A percentile compares a stretch with the other conserved stretches of the same genome.
These are phyloP conservation scores for Lucilia cuprina DNA, from an alignment of 1,140 invertebrate species.

Conservation along the genomic window DNA sequence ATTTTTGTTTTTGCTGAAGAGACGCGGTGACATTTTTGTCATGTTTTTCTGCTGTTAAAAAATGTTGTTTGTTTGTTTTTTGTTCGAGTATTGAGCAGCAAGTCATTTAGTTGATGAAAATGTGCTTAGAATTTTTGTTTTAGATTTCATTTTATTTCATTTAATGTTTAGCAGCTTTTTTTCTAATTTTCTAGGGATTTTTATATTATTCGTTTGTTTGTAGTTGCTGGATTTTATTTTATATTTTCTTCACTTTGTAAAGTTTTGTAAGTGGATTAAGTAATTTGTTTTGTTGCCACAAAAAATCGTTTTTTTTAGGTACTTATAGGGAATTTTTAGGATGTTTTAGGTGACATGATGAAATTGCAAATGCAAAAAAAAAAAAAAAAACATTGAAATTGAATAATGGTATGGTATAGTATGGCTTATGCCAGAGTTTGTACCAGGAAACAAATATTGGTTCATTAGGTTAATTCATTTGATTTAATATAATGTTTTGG, in stretches of 20 bases:
- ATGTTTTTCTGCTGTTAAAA: background rate
- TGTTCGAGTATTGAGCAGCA: background rate
- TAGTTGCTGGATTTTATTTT: conserved; percentile 3
- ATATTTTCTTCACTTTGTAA: conserved; percentile 26
- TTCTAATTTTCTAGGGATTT: background rate
- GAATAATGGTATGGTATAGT: too few species aligned
- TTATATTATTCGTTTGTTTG: conserved; percentile 11
- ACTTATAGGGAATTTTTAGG: background rate
- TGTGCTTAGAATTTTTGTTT: conserved; percentile 25
- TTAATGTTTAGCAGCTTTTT: background rate
- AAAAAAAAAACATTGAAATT: too few species aligned
- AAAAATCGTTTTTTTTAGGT: background rate
- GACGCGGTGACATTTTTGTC: background rate
- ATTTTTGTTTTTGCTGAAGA: conserved; percentile 17
- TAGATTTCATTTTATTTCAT: conserved; percentile 6
- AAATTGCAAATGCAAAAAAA: too few species aligned
- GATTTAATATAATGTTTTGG: background rate
- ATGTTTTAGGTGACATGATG: background rate
- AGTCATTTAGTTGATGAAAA: conserved; percentile 33
- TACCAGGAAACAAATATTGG: background rate
- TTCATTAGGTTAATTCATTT: conserved; percentile 23
- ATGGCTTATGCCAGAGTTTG: background rate
- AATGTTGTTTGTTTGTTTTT: too few species aligned
- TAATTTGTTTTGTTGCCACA: conserved; percentile 29
- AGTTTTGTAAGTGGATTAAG: conserved; percentile 31